Evolutionary conservation across 2,113 vertebrate genomes (phyloP), one percentile per base, ranked within the genome.

Genomic region (Cettia cetti): DNA sequence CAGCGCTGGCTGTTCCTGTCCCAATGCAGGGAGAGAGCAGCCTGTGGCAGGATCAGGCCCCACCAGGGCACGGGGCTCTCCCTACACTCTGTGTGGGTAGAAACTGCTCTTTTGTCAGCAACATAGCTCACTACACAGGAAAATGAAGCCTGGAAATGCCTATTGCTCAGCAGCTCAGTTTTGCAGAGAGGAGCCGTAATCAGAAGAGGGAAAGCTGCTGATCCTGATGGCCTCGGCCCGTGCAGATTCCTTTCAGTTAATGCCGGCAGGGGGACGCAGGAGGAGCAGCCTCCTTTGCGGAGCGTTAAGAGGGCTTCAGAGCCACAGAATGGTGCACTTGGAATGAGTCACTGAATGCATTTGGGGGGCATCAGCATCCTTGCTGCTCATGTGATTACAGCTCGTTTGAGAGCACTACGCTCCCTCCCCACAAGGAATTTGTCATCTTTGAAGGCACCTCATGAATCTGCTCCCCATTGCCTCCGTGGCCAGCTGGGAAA

Each of bases 401-500:
- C 54, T 86, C 37, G 10, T 74, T 70, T 60, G 56, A 83, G 68
- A 82, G 64, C 80, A 82, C 30, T 61, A 13, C 0, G 1, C 53
- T 28, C 47, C 26, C 50, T 81, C 69, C 12, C 33, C 5, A 1
- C 22, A 37, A 28, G 53, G 52, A 59, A 52, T 56, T 35, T 79
- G 12, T 49, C 28, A 20, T 57, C 64, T 44, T 49, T 50, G 28
- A 60, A 95, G 44, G 52, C 68, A 42, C 35, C 42, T n/a, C 33
- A 5, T 15, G 44, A 53, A 75, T 35, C 27, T 22, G 18, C n/a
- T 56, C 40, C 59, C 31, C 2, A 0, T 2, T 47, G 33, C 11
- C 44, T 44, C 69, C 7, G 6, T 10, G n/a, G 45, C 30, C 24
- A 30, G 61, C n/a, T 1, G 1, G 37, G 44, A 76, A 40, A 40